Base-by-base conservation (phyloP, 2,797 vertebrate species). In the Xyrichtys novacula region DNA sequence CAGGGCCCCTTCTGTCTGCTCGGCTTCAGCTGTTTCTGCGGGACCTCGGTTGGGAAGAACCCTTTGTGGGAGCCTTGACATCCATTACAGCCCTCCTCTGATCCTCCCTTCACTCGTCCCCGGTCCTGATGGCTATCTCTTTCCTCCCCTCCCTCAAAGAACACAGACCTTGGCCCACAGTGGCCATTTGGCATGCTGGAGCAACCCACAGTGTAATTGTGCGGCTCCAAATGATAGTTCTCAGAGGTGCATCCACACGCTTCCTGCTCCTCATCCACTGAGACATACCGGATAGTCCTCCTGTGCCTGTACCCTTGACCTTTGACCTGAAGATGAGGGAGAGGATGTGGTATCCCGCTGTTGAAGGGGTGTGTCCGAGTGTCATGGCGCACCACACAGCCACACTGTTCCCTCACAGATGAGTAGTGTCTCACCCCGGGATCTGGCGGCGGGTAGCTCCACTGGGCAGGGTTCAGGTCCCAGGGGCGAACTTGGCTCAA, bases 31-130 rank as follows among this genome's bases (percentile, higher is more conserved):
- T 92, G 84, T 46, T 81, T 91, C 25, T 86, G 92, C 29, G 92
- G 93, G 72, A 94, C 92, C 68, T 95, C 93, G 2, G 94, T 95
- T n/a, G 93, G 47, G 70, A 95, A 95, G 74, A 94, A 93, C 4
- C 69, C 77, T 46, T 72, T 77, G 23, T 83, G 81, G 44, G 71
- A 54, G 3, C 56, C 71, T 23, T 47, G 23, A 2, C 64, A 59
- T 72, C 89, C 84, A 40, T 91, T 91, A 54, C 80, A 92, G 42
- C 56, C 40, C 7, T 88, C 80, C 63, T 88, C 82, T 71, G 85
- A 84, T 65, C 88, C 86, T 49, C 78, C 89, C 56, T 65, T 78
- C 25, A 28, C 62, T 62, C 68, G 80, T 48, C 63, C 65, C 25
- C 32, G 46, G 47, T 88, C 89, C 32, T 76, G 83, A 83, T 83